Evolutionary conservation across 2,797 vertebrate genomes (phyloP).

Genomic region (Characodon lateralis): DNA sequence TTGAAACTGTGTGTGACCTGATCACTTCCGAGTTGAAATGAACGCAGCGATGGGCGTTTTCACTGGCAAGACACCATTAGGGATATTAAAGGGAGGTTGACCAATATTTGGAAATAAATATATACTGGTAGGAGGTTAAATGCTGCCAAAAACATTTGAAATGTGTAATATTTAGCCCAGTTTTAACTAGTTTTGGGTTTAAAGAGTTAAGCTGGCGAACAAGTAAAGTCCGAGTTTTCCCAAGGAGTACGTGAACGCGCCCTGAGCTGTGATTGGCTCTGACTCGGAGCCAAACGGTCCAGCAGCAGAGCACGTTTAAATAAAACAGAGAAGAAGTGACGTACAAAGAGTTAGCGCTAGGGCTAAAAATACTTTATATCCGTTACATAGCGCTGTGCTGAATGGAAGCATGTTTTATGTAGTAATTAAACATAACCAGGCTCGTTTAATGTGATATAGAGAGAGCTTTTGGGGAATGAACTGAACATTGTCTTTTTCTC

Average conservation of each 20-base stretch:
- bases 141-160: not conserved
- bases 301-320: conserved; percentile 16
- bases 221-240: not conserved
- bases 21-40: not conserved
- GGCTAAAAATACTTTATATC: not conserved
- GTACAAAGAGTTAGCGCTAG: not conserved
- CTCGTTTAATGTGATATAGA: not conserved
- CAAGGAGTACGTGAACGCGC: not conserved
- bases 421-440: fast-evolving
- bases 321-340: not conserved
- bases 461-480: not conserved
- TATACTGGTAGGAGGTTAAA: not conserved
- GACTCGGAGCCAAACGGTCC: conserved; percentile 27
- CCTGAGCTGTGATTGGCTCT: conserved; percentile 57
- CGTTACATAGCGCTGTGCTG: not conserved
- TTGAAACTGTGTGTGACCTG: not conserved
- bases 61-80: not conserved
- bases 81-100: not conserved
- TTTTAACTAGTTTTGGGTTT: not conserved
- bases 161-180: not conserved
- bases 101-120: not conserved
- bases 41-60: not conserved
- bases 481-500: not conserved
- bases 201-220: not conserved
- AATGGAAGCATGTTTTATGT: not conserved